phyloP scores from a whole-genome alignment of 1,140 invertebrate species.

The Melitaea cinxia region DNA sequence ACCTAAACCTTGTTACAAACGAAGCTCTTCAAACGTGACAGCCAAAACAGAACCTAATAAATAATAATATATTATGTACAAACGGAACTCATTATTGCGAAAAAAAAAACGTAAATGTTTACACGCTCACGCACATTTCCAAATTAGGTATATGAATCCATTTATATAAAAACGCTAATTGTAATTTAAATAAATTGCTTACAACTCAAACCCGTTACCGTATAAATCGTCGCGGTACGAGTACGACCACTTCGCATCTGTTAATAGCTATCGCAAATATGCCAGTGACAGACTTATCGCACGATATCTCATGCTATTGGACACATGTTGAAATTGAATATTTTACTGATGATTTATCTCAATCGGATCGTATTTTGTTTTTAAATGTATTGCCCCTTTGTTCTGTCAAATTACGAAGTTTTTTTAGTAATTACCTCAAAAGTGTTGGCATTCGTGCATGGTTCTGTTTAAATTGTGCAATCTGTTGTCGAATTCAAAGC shows the following conservation, averaged over 20 bases:
- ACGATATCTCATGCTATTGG: conserved; percentile 59
- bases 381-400: conserved; percentile 16
- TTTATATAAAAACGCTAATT: conserved; percentile 15
- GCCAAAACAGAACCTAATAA: not conserved
- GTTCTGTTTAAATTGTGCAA: conserved; percentile 69
- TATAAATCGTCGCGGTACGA: conserved; percentile 50
- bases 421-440: not conserved
- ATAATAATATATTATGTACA: not conserved
- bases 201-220: conserved; percentile 36
- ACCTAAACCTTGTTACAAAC: no score
- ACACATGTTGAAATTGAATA: conserved; percentile 60
- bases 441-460: conserved; percentile 51
- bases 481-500: conserved; percentile 69
- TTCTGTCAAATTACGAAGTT: not conserved
- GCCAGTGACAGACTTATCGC: conserved; percentile 55
- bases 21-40: no score
- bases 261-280: conserved; percentile 74
- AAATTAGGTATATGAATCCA: not conserved
- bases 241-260: conserved; percentile 52
- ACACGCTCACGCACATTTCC: not conserved
- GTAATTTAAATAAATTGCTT: conserved; percentile 19
- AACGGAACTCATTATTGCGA: not conserved
- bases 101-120: not conserved
- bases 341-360: conserved; percentile 53
- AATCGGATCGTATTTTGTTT: conserved; percentile 52